Evolutionary conservation across 2,888 invertebrate species (phyloP).

Genomic region (Flabesymbios commensalis): DNA sequence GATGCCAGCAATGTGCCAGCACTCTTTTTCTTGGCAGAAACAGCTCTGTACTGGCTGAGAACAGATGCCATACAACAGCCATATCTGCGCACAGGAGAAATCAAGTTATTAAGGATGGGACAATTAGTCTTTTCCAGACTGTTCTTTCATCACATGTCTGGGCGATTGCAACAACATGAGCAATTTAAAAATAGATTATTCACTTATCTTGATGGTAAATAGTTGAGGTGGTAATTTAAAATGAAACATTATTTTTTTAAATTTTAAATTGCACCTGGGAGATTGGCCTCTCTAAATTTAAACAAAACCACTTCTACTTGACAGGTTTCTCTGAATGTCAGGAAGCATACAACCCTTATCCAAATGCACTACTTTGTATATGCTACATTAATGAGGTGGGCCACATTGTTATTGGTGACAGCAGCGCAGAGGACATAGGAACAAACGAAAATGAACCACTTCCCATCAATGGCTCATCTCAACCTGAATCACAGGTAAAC

Average conservation of each 20-base stretch:
- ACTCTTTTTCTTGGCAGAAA: slow-evolving; percentile 60
- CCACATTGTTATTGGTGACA: slow-evolving; percentile 55
- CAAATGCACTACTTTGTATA: slow-evolving; percentile 56
- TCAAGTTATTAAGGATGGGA: slow-evolving; percentile 48
- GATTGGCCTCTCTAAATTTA: no score
- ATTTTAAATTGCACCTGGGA: no score
- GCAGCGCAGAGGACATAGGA: slow-evolving; percentile 46
- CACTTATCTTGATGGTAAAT: slow-evolving; percentile 58
- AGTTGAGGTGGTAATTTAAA: slow-evolving; percentile 13
- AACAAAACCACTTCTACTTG: no score
- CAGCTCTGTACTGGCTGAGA: slow-evolving; percentile 59
- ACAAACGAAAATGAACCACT: no score
- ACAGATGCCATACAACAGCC: slow-evolving; percentile 58
- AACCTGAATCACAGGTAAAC: no score
- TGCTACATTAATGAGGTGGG: slow-evolving; percentile 59
- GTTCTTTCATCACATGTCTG: slow-evolving; percentile 61
- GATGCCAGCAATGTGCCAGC: slow-evolving; percentile 56
- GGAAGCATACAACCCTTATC: slow-evolving; percentile 57
- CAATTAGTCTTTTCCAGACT: slow-evolving; percentile 57
- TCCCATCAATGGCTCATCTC: no score
- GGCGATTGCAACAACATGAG: slow-evolving; percentile 52
- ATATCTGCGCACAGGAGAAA: slow-evolving; percentile 40
- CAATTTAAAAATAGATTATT: slow-evolving; percentile 58
- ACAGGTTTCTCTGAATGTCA: slow-evolving; percentile 57
- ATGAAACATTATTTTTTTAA: background rate